Percentiles rank a stretch among this genome's conserved stretches.
Conservation (phyloP, 2,797 vertebrate species). For the Pteropus rufus region DNA sequence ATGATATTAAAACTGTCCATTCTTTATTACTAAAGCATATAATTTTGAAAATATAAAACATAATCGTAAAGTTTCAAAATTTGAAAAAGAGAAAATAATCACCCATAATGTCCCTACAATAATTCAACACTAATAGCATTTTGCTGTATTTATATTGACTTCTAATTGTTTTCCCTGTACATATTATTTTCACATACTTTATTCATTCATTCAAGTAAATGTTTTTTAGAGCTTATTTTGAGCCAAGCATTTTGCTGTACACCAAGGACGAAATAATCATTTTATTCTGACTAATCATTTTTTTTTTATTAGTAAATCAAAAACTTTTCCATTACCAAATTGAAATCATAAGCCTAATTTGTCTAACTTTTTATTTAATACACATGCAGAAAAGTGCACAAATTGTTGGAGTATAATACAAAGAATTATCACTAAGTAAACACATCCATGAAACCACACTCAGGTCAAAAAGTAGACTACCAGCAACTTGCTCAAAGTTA, state of each 20-base stretch:
- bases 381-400: neutral
- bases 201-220: neutral
- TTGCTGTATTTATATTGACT: neutral
- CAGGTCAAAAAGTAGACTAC: neutral
- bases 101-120: neutral
- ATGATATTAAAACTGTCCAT: neutral
- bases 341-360: neutral
- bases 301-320: neutral
- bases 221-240: neutral
- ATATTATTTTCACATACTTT: neutral
- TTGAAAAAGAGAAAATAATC: neutral
- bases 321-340: neutral
- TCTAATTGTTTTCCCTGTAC: neutral
- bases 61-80: neutral
- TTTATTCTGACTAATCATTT: neutral
- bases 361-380: neutral
- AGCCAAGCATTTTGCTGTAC: neutral
- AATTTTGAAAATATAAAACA: neutral
- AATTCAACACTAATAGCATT: neutral
- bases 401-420: neutral
- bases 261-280: neutral
- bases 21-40: neutral
- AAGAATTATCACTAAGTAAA: neutral
- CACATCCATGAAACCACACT: neutral
- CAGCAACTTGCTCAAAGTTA: neutral